Conservation (phyloP, 2,113 vertebrate genomes). For the Corapipo altera region DNA sequence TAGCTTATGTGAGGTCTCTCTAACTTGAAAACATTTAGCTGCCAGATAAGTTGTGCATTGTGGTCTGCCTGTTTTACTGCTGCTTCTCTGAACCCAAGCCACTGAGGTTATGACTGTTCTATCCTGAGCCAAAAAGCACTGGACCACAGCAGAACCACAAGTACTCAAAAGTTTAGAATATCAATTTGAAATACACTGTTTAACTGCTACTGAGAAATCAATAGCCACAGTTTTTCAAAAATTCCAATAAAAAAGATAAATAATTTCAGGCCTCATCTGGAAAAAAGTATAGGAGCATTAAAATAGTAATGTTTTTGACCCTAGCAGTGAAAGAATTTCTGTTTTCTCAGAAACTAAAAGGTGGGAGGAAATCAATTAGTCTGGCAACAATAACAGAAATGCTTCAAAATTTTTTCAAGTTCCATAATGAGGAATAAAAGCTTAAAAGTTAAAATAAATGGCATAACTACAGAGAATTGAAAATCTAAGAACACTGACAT, state of each 20-base stretch:
- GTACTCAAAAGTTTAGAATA: background rate
- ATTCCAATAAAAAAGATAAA: background rate
- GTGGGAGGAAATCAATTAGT: background rate
- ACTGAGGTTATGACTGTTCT: background rate
- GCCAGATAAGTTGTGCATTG: background rate
- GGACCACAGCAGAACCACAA: constrained; percentile 9
- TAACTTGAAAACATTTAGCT: background rate
- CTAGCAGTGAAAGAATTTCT: background rate
- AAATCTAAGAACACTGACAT: background rate
- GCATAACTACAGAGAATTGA: background rate
- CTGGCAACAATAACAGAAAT: background rate
- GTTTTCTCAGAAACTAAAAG: background rate
- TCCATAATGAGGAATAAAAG: background rate
- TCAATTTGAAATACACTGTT: background rate
- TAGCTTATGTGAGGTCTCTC: background rate
- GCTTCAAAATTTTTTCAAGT: background rate
- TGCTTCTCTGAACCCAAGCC: background rate
- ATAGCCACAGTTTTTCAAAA: background rate
- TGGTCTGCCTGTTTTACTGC: background rate
- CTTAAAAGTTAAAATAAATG: background rate
- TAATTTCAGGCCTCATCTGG: background rate
- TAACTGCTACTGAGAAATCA: constrained; percentile 3
- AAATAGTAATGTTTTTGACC: background rate
- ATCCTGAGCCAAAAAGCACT: background rate
- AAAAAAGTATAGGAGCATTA: background rate